Conservation (phyloP, 2,888 invertebrate genomes). For the Eutolmus rufibarbis region DNA sequence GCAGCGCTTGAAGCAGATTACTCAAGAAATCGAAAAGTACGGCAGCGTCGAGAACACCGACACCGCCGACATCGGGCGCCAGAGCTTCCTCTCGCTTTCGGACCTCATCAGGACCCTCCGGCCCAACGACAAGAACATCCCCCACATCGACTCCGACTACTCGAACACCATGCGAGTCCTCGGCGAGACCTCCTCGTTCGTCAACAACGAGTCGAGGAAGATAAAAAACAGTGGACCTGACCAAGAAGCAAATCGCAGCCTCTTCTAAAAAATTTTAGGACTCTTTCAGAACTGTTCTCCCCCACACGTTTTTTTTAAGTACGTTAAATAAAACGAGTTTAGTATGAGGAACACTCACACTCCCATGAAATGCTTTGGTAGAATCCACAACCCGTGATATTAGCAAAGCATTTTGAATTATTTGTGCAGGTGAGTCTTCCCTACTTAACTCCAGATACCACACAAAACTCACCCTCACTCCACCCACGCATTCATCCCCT, state of each 20-base stretch:
- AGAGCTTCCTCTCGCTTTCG: slow-evolving; percentile 61
- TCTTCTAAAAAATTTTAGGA: slow-evolving; percentile 12
- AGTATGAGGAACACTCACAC: slow-evolving; percentile 42
- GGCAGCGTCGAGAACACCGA: slow-evolving; percentile 51
- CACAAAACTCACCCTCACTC: not conserved
- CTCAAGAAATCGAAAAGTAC: slow-evolving; percentile 60
- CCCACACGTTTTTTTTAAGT: not conserved
- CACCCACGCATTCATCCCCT: not conserved
- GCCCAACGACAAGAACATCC: slow-evolving; percentile 61
- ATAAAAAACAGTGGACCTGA: slow-evolving; percentile 31
- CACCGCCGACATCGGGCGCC: slow-evolving; percentile 56
- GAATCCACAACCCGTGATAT: not conserved
- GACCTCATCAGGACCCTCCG: slow-evolving; percentile 61
- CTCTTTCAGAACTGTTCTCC: not conserved
- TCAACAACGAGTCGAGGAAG: slow-evolving; percentile 47
- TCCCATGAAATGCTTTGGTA: not conserved
- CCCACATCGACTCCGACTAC: slow-evolving; percentile 63
- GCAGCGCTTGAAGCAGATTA: slow-evolving; percentile 59
- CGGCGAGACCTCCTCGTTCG: slow-evolving; percentile 57
- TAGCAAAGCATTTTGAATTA: not conserved
- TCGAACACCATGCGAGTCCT: slow-evolving; percentile 63
- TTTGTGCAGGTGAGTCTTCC: slow-evolving; percentile 10
- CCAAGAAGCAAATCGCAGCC: slow-evolving; percentile 22
- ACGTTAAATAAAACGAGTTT: slow-evolving; percentile 5
- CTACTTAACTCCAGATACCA: not conserved